Evolutionary conservation across 2,113 vertebrate genomes (phyloP), one percentile per base, ranked within the genome.

Genomic region (Forbesichthys papilliferus): DNA sequence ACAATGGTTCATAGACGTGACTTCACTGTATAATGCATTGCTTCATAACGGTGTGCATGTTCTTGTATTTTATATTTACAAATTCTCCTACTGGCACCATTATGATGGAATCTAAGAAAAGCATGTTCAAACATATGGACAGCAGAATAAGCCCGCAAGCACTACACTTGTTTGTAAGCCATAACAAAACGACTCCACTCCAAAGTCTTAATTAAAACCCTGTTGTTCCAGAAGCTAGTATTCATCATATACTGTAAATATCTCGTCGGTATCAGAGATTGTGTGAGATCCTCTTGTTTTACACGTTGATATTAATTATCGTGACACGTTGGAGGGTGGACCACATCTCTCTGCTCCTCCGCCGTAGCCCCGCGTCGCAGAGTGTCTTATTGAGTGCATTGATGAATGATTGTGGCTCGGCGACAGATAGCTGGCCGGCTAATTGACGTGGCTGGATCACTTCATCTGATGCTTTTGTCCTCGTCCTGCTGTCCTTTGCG

Each of bases 321-420:
- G 36, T 42, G 4, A 42, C 36, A 42, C 53, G 7, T 14, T 54
- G 53, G 13, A 14, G 13, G 53, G 13, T 0, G 16, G 16, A 7
- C 13, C 13, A 18, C 5, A 9, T 56, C 16, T n/a, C 16, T 18
- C 9, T 56, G 54, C 20, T 14, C 3, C 52, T 54, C 52, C 13
- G 10, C 13, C 12, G 3, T n/a, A 54, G 7, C 52, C 8, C 16
- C 16, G 14, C 80, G 69, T 46, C 66, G 62, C 42, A 0, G 64
- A 66, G 77, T 66, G 69, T 62, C 79, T 75, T 81, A 82, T 87
- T 85, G 87, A 87, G 81, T 63, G 13, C 49, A 57, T 77, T 82
- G 82, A 88, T 88, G 71, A 88, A 88, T 87, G 78, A 70, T 65
- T 74, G 71, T 61, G 68, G 79, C 79, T 68, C 82, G 85, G 83